Percentiles rank a stretch among this genome's conserved stretches.
Evolutionary conservation across 2,797 vertebrate genomes (phyloP).

Genomic region (Malurus leucopterus): DNA sequence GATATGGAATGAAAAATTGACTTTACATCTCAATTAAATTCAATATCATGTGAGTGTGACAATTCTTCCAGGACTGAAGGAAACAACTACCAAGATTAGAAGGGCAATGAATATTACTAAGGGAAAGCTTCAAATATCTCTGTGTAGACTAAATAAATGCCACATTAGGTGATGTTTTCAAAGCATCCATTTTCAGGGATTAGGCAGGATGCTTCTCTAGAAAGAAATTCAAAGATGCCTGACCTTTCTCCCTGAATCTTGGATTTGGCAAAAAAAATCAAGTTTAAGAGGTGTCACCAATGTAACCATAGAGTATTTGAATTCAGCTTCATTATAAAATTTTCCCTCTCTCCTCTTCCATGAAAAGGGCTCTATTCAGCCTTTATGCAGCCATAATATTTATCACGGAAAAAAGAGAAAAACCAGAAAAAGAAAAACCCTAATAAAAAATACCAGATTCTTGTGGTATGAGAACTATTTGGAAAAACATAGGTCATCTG

Average conservation of each 20-base stretch:
- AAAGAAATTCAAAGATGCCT: background rate
- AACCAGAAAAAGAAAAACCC: accelerated
- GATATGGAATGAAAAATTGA: background rate
- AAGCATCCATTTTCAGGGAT: background rate
- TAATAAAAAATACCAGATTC: background rate
- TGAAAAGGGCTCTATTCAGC: background rate
- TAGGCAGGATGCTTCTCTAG: background rate
- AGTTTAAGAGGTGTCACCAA: background rate
- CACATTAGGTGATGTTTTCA: background rate
- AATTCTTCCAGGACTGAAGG: background rate
- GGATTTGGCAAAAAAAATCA: background rate
- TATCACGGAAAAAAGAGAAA: background rate
- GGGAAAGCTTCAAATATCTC: background rate
- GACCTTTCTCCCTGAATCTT: background rate
- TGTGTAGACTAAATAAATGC: background rate
- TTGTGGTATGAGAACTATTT: background rate
- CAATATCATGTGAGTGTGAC: accelerated
- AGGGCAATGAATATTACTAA: background rate
- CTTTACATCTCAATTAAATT: background rate
- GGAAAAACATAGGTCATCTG: background rate
- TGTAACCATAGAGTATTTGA: background rate
- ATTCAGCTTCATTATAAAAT: background rate
- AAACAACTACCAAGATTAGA: background rate
- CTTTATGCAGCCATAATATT: background rate
- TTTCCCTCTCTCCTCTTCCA: background rate